These are phyloP conservation scores for Dendronephthya gigantea DNA, from an alignment of 64 coral and sea anemone genomes.

Conservation along the genomic window DNA sequence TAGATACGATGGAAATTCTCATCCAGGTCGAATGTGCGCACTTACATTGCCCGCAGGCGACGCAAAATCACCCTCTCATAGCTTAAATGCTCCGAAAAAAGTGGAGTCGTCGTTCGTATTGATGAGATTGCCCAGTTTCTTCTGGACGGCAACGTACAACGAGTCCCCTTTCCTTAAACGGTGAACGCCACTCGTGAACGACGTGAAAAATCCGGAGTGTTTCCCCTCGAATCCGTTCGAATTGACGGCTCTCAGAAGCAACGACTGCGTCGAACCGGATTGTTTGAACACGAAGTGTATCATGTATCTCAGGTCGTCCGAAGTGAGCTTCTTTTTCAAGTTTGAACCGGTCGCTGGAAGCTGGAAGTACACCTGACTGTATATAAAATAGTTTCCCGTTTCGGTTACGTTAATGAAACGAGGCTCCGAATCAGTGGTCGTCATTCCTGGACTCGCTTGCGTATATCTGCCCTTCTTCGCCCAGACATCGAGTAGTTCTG, in stretches of 20 bases:
- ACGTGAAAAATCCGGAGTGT: background rate
- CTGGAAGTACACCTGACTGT: background rate
- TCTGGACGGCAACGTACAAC: background rate
- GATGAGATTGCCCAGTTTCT: background rate
- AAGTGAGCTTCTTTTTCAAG: background rate
- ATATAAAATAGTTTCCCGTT: background rate
- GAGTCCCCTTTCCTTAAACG: background rate
- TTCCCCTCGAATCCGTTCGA: background rate
- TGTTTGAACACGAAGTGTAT: background rate
- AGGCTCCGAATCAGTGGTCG: background rate
- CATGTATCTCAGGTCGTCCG: background rate
- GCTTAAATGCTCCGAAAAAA: background rate
- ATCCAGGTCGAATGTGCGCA: background rate
- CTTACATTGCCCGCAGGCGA: background rate
- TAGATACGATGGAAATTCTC: constrained; percentile 16
- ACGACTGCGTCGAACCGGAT: background rate
- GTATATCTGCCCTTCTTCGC: background rate
- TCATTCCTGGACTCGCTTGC: background rate
- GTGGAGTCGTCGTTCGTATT: background rate
- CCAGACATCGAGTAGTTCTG: background rate
- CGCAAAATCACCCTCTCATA: background rate
- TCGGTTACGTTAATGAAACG: background rate
- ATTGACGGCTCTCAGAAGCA: background rate
- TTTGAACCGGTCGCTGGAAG: background rate
- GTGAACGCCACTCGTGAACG: background rate